These are phyloP conservation scores for Lepeophtheirus salmonis DNA, from an alignment of 1,140 invertebrate genomes.

Conservation along the genomic window DNA sequence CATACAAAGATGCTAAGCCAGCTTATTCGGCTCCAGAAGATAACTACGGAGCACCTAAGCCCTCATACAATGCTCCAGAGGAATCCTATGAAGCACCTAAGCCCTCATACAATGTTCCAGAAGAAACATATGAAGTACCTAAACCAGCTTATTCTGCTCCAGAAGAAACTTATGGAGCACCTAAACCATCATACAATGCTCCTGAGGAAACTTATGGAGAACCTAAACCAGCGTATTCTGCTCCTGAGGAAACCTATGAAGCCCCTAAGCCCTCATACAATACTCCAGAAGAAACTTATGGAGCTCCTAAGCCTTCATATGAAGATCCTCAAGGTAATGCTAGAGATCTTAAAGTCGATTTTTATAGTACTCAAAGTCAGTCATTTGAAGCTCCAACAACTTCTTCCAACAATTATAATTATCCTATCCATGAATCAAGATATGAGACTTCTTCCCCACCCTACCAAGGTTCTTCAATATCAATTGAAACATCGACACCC, in stretches of 20 bases:
- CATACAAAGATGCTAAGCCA: background rate
- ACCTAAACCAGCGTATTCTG: background rate
- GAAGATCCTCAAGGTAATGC: background rate
- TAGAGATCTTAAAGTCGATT: background rate
- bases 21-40: background rate
- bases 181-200: background rate
- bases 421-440: background rate
- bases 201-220: background rate
- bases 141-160: background rate
- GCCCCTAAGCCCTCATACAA: background rate
- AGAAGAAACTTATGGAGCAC: background rate
- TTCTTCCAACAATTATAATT: background rate
- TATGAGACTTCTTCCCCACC: background rate
- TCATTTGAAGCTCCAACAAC: background rate
- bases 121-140: background rate
- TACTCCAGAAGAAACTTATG: background rate
- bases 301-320: background rate
- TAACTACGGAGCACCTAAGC: background rate
- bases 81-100: background rate
- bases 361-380: too few species aligned
- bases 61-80: background rate
- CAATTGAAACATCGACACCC: background rate
- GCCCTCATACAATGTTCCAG: background rate
- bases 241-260: background rate
- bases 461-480: background rate